phyloP scores from a whole-genome alignment of 2,888 invertebrate species.

The Panopea generosa region DNA sequence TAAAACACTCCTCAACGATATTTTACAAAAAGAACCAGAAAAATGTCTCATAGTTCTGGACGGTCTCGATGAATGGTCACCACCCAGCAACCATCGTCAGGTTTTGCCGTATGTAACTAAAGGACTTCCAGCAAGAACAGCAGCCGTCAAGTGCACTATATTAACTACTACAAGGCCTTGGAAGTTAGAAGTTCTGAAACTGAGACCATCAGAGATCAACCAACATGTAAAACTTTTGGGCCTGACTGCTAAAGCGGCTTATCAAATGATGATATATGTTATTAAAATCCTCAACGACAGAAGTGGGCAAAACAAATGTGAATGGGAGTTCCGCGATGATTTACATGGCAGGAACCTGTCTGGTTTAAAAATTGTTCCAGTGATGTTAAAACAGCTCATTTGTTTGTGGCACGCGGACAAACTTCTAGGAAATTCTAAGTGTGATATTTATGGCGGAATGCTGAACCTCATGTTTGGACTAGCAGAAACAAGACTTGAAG shows the following conservation, averaged over 20 bases:
- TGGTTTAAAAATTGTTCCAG: too few relatives aligned
- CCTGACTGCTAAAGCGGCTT: too few relatives aligned
- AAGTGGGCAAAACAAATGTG: background rate
- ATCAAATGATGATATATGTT: background rate
- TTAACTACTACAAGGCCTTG: too few relatives aligned
- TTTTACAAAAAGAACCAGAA: background rate
- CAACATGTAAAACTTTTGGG: conserved; percentile 1
- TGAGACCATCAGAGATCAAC: background rate
- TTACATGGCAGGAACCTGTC: background rate
- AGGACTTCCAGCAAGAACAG: too few relatives aligned
- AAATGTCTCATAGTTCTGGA: conserved; percentile 15
- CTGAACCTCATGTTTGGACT: background rate
- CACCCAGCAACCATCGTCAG: too few relatives aligned
- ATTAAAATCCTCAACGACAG: background rate
- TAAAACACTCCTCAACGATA: too few relatives aligned
- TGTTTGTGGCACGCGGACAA: too few relatives aligned
- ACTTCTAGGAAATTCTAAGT: background rate
- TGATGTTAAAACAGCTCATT: too few relatives aligned
- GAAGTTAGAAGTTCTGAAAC: conserved; percentile 1
- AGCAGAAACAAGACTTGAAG: background rate
- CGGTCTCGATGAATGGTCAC: too few relatives aligned
- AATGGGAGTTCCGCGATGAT: background rate
- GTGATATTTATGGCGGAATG: conserved; percentile 11
- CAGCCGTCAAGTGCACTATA: too few relatives aligned
- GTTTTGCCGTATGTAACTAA: too few relatives aligned